Conservation (phyloP, 1,140 invertebrate genomes). For the Aricia agestis region DNA sequence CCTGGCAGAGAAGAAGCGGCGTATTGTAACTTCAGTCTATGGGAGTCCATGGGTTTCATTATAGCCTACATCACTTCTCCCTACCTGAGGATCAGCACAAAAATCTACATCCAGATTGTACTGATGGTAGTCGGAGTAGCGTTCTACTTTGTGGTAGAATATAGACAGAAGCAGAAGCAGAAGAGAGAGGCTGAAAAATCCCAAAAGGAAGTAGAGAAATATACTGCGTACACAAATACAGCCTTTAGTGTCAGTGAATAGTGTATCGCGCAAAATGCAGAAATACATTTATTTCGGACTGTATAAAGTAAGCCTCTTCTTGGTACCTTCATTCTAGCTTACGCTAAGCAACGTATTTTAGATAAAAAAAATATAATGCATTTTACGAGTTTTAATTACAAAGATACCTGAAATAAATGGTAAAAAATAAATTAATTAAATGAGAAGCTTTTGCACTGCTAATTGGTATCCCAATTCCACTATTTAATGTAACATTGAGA, state of each 20-base stretch:
- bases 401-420: too few relatives aligned
- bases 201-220: background rate
- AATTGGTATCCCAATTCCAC: too few relatives aligned
- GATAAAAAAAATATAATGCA: too few relatives aligned
- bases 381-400: too few relatives aligned
- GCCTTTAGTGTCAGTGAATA: background rate
- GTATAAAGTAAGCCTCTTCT: too few relatives aligned
- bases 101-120: conserved; percentile 85
- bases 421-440: too few relatives aligned
- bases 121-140: conserved; percentile 83
- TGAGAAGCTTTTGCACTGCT: too few relatives aligned
- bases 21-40: conserved; percentile 95
- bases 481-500: too few relatives aligned
- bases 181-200: background rate
- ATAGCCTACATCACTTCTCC: conserved; percentile 89
- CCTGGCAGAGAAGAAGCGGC: conserved; percentile 91
- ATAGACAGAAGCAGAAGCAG: conserved; percentile 45
- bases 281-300: too few relatives aligned
- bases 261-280: background rate
- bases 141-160: conserved; percentile 78
- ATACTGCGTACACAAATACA: background rate
- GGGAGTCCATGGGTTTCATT: conserved; percentile 93
- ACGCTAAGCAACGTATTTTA: too few relatives aligned
- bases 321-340: too few relatives aligned
- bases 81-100: conserved; percentile 84